Conservation (phyloP, 2,113 vertebrate genomes). For the Chelonoidis abingdonii region DNA sequence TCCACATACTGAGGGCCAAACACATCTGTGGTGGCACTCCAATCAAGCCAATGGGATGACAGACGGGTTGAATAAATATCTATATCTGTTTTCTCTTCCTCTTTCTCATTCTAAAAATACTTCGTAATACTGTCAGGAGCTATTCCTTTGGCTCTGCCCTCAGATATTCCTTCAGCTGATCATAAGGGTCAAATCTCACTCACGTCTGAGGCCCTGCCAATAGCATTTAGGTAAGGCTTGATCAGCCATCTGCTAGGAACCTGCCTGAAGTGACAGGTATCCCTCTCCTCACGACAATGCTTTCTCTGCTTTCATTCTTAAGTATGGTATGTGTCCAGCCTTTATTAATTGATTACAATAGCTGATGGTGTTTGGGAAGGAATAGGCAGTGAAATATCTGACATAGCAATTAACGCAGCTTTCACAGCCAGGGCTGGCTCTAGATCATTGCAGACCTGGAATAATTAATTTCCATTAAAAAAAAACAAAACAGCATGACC, state of each 20-base stretch:
- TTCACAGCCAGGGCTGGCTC: not conserved
- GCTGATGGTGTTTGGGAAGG: slow-evolving; percentile 53
- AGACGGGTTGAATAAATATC: slow-evolving; percentile 41
- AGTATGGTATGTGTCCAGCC: not conserved
- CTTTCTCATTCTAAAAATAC: slow-evolving; percentile 66
- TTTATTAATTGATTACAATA: slow-evolving; percentile 63
- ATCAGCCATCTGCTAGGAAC: not conserved
- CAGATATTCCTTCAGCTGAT: slow-evolving; percentile 22
- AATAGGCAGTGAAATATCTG: slow-evolving; percentile 36
- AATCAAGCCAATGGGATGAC: slow-evolving; percentile 59
- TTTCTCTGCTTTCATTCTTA: slow-evolving; percentile 39
- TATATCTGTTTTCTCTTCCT: slow-evolving; percentile 55
- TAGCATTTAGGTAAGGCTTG: slow-evolving; percentile 30
- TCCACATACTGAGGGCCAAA: slow-evolving; percentile 4
- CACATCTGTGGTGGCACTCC: slow-evolving; percentile 48
- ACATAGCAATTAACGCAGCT: slow-evolving; percentile 45
- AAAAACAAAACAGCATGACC: not conserved
- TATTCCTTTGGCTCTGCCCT: slow-evolving; percentile 11
- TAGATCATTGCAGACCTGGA: slow-evolving; percentile 20
- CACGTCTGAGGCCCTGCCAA: not conserved
- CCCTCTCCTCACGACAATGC: not conserved
- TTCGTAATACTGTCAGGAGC: slow-evolving; percentile 13
- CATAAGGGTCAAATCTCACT: not conserved
- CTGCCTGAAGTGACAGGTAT: not conserved
- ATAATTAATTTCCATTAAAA: slow-evolving; percentile 7